Base-by-base conservation (phyloP, 2,113 vertebrate species). In the Cebus imitator region DNA sequence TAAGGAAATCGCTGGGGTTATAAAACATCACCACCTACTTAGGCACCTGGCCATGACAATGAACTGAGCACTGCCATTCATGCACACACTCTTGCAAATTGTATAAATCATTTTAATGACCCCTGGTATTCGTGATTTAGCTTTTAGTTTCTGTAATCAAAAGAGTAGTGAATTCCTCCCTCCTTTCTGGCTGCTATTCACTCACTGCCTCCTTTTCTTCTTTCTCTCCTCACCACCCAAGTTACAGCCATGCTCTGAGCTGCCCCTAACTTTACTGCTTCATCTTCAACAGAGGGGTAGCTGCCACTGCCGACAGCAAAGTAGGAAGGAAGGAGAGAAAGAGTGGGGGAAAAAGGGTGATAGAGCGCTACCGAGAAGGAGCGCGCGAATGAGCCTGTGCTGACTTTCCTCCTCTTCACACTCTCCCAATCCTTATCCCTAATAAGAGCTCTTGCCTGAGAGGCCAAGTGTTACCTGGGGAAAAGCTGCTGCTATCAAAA, bases 401-500 rank as follows among this genome's bases (percentile, higher is more conserved):
- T 66, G 27, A 72, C n/a, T 37, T 37, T 73, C 43, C 58, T 35
- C 30, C 45, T 5, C 58, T 90, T 80, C 48, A 58, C 6, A 40
- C 5, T 32, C 13, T 83, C 40, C 45, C 18, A 50, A 58, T 5
- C 45, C 35, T 91, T 43, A 55, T 37, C 32, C 13, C n/a, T 45
- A 86, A 55, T 76, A 95, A 79, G 50, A 70, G 32, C 25, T 79
- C 14, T 83, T 16, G 87, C 40, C 86, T 58, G 61, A 96, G 87
- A 94, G 95, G 97, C 97, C 97, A 98, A 78, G 64, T 58, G 86
- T 96, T 55, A 92, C 18, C 30, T 88, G 66, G 96, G 5, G 23
- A 70, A 57, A 96, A 97, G 66, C 45, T 37, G 40, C 25, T 97
- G 11, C 40, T 66, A 97, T 68, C 87, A 97, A 97, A 93, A 98